Percentiles rank a stretch among this genome's conserved stretches.
phyloP scores from a whole-genome alignment of 64 coral and sea anemone species.

The Porites australiensis region DNA sequence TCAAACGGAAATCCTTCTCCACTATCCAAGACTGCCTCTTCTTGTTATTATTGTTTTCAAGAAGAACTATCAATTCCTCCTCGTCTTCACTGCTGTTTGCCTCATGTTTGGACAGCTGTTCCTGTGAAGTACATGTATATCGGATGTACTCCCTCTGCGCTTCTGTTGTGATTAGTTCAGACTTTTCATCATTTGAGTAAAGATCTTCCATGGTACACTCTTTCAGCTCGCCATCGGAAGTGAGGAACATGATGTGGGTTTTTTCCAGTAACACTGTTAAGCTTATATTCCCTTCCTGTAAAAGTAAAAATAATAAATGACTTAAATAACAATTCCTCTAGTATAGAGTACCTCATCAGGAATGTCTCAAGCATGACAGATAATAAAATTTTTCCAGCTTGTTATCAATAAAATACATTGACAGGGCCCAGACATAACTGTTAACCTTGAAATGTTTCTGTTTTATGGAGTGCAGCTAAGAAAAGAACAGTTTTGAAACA shows the following conservation, averaged over 20 bases:
- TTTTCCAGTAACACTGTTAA: constrained; percentile 85
- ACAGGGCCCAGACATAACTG: too few relatives aligned
- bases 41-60: constrained; percentile 80
- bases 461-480: too few relatives aligned
- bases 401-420: too few relatives aligned
- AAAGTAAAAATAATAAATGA: neutral
- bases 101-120: constrained; percentile 51
- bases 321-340: neutral
- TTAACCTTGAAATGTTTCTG: too few relatives aligned
- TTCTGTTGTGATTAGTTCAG: constrained; percentile 90
- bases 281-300: constrained; percentile 78
- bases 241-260: constrained; percentile 92
- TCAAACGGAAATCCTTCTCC: constrained; percentile 59
- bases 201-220: constrained; percentile 89
- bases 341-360: neutral
- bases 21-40: constrained; percentile 56
- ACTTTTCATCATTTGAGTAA: constrained; percentile 52
- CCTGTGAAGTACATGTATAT: constrained; percentile 70
- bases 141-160: constrained; percentile 96
- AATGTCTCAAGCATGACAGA: neutral
- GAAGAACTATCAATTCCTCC: constrained; percentile 44
- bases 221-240: constrained; percentile 77
- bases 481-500: too few relatives aligned
- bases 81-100: constrained; percentile 66
- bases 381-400: too few relatives aligned